phyloP scores from a whole-genome alignment of 2,113 vertebrate genomes.

The Caranx melampygus region DNA sequence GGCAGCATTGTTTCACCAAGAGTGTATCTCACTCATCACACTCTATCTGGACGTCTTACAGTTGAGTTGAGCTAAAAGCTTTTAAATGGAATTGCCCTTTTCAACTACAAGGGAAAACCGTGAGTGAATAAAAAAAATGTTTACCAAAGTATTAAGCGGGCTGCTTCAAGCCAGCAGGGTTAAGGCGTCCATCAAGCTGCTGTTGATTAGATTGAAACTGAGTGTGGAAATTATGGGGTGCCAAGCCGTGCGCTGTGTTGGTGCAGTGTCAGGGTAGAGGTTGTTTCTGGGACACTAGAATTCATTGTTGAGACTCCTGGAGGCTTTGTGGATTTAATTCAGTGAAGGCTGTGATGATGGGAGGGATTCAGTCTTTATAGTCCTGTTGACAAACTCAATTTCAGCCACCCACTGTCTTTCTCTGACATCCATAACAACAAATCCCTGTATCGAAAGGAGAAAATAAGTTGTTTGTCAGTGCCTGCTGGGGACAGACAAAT shows the following conservation, averaged over 20 bases:
- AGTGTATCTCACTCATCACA: slow-evolving; percentile 68
- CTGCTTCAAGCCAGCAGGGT: slow-evolving; percentile 40
- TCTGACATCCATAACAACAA: slow-evolving; percentile 10
- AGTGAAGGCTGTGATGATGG: slow-evolving; percentile 45
- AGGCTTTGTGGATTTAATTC: slow-evolving; percentile 46
- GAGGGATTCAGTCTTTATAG: slow-evolving; percentile 36
- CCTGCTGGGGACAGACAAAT: background rate
- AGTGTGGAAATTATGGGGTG: slow-evolving; percentile 68
- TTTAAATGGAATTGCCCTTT: slow-evolving; percentile 66
- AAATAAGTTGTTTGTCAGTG: background rate
- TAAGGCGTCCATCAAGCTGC: slow-evolving; percentile 53
- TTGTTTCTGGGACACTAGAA: slow-evolving; percentile 57
- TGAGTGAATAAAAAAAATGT: slow-evolving; percentile 41
- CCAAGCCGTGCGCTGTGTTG: slow-evolving; percentile 49
- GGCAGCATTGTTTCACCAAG: slow-evolving; percentile 40
- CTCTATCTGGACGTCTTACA: slow-evolving; percentile 64
- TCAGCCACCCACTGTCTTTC: slow-evolving; percentile 24
- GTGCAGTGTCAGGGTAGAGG: slow-evolving; percentile 47
- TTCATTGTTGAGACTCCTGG: slow-evolving; percentile 55
- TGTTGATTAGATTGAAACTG: slow-evolving; percentile 66
- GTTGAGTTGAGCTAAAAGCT: slow-evolving; percentile 63
- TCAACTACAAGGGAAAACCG: slow-evolving; percentile 49
- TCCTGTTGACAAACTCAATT: slow-evolving; percentile 46
- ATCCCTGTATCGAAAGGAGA: background rate
- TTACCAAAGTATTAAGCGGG: slow-evolving; percentile 43